Conservation (phyloP, 2,888 invertebrate genomes). For the Tetragonula carbonaria region DNA sequence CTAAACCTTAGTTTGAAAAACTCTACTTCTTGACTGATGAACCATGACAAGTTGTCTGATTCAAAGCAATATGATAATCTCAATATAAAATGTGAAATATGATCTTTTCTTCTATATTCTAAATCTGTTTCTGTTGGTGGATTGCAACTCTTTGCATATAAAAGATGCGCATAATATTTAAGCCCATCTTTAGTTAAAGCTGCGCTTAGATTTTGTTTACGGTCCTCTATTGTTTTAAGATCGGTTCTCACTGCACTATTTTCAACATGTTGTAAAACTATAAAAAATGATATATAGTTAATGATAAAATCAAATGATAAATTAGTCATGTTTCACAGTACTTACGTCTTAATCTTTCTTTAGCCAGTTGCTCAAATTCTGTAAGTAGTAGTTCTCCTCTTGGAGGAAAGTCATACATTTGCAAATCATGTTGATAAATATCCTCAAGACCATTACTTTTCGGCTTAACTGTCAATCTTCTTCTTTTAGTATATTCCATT, state of each 20-base stretch:
- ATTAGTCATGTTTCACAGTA: background rate
- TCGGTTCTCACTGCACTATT: conserved; percentile 85
- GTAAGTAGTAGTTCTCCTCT: conserved; percentile 89
- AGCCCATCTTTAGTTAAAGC: conserved; percentile 89
- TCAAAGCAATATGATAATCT: conserved; percentile 95
- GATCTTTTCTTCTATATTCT: conserved; percentile 90
- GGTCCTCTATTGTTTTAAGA: conserved; percentile 87
- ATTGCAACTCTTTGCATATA: conserved; percentile 86
- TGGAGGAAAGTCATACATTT: conserved; percentile 92
- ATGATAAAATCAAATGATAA: background rate
- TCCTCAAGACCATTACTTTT: conserved; percentile 81
- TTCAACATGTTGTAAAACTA: conserved; percentile 60
- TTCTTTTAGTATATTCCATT: conserved; percentile 64
- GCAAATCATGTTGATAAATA: conserved; percentile 90
- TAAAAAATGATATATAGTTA: background rate
- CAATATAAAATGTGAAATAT: conserved; percentile 96
- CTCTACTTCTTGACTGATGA: conserved; percentile 94
- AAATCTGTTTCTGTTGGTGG: conserved; percentile 86
- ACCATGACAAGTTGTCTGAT: conserved; percentile 95
- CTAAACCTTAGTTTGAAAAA: conserved; percentile 92
- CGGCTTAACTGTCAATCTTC: conserved; percentile 42
- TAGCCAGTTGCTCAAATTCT: conserved; percentile 94
- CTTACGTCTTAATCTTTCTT: conserved; percentile 86
- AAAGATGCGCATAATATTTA: conserved; percentile 87
- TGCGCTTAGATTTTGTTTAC: conserved; percentile 87